A percentile compares a stretch with the other conserved stretches of the same genome.
Conservation (phyloP, 35 echinoderm and acorn worm genomes). For the Anneissia japonica region DNA sequence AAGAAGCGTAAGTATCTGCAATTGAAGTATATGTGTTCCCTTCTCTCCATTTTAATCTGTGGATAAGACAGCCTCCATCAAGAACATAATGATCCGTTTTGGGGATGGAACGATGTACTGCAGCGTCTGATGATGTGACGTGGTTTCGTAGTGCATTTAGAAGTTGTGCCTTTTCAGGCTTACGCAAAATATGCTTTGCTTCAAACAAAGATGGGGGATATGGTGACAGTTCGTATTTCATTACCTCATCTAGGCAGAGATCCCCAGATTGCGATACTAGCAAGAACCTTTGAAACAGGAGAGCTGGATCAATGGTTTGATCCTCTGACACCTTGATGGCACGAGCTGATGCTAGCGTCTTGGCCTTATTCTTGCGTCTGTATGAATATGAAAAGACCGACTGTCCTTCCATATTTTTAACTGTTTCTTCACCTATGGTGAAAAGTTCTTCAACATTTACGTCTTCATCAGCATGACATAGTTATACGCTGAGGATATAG, state of each 20-base stretch:
- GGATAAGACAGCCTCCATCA: conserved; percentile 47
- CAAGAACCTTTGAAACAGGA: conserved; percentile 44
- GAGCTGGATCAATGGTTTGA: conserved; percentile 30
- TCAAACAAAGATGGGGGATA: conserved; percentile 32
- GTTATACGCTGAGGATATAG: conserved; percentile 31
- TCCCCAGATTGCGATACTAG: conserved; percentile 22
- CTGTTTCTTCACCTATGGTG: conserved; percentile 18
- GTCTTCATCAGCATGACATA: conserved; percentile 25
- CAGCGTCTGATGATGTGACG: too few relatives aligned
- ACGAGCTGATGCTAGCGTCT: conserved; percentile 3
- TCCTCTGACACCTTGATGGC: conserved; percentile 22
- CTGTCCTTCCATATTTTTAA: conserved; percentile 34
- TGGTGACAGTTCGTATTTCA: conserved; percentile 31
- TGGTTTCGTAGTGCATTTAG: too few relatives aligned
- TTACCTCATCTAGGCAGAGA: conserved; percentile 19
- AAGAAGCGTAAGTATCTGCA: conserved; percentile 18
- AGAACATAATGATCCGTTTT: conserved; percentile 31
- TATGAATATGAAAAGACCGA: conserved; percentile 4
- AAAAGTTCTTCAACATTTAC: conserved; percentile 45
- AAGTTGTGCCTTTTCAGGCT: conserved; percentile 44
- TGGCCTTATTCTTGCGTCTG: conserved; percentile 20
- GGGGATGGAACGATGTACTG: too few relatives aligned
- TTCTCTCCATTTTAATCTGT: conserved; percentile 16
- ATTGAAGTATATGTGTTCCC: conserved; percentile 36
- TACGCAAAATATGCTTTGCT: conserved; percentile 9